Evolutionary conservation across 2,113 vertebrate genomes (phyloP), one percentile per base, ranked within the genome.

Genomic region (Poeciliopsis occidentalis): DNA sequence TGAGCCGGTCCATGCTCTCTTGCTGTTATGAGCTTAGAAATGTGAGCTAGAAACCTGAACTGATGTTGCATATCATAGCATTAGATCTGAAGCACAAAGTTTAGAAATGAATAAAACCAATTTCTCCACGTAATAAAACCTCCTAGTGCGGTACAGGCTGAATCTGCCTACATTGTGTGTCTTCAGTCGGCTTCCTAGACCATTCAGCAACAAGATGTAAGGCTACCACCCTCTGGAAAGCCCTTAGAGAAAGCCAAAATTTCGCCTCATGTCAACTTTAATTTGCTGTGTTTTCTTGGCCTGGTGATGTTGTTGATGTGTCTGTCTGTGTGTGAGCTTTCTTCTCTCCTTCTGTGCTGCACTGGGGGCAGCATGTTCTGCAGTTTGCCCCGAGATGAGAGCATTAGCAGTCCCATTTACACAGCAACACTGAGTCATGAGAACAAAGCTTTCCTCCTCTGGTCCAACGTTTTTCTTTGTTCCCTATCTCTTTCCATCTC

Each of bases 341-440:
- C 76, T 51, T 44, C 32, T 65, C 26, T 79, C 44, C 0, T 39
- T 78, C n/a, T 68, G 51, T 84, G 79, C 81, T 71, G 65, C 71
- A 82, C 66, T 26, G 64, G 19, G 65, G 75, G 76, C 79, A 82
- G 82, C 86, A 41, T 85, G 83, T 87, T 88, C 87, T 87, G 85
- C 73, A 81, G 72, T 75, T 81, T 79, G 81, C 71, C 75, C 87
- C 76, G 64, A 85, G 83, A 85, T 79, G 84, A 82, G 73, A 82
- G 73, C 82, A 82, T 79, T 88, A 87, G 79, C 81, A 54, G 80
- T 87, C 81, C 80, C 84, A 47, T 82, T 87, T 79, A 80, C 75
- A 84, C 78, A 84, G 84, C 66, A 87, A 80, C 88, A 79, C 80
- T 91, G 88, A 92, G 87, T 90, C 87, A 91, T 69, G 78, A 75